Evolutionary conservation across 2,888 invertebrate genomes (phyloP), one percentile per base, ranked within the genome.

Genomic region (Nowickia ferox): DNA sequence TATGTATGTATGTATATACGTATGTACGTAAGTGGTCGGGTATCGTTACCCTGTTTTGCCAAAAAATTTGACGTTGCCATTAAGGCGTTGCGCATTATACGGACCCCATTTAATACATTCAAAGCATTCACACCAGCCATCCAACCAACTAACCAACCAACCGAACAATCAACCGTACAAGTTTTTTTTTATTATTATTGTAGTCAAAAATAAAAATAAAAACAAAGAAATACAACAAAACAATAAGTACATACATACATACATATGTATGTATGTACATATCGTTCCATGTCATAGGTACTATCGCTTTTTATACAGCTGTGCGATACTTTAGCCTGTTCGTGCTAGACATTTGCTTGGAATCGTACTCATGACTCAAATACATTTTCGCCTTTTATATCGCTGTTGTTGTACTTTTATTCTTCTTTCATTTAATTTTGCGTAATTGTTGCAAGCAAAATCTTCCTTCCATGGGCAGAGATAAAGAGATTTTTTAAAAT

Each of bases 81-180:
- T 84, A 81, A 87, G 84, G 86, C 86, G 84, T 84, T 87, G 86
- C 86, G 81, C 77, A 84, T 87, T 87, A 87, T 84, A 74, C 69
- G 81, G 77, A 84, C 76, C 77, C 68, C 75, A 81, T 72, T 63
- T 76, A 90, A 89, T 89, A 63, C 59, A 78, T 77, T 76, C 65
- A 69, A 78, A 48, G 77, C 71, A 69, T 78, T 75, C 63, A 66
- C 38, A 66, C 38, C 57, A 79, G 55, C 71, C 63, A 79, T 17
- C 51, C 69, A 78, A 53, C 51, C 76, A 76, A 22, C 63, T 48
- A 91, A 91, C 90, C 87, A 91, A 91, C 90, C 87, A 81, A 90
- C 59, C 19, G 48, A 69, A 74, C 51, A 78, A 61, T 30, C 69
- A 78, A 69, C 69, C 61, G 38, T 78, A 42, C 69, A 68, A 19